These are phyloP conservation scores for Hippasteria phrygiana DNA, from an alignment of 53 echinoderm and acorn worm genomes.

Conservation along the genomic window DNA sequence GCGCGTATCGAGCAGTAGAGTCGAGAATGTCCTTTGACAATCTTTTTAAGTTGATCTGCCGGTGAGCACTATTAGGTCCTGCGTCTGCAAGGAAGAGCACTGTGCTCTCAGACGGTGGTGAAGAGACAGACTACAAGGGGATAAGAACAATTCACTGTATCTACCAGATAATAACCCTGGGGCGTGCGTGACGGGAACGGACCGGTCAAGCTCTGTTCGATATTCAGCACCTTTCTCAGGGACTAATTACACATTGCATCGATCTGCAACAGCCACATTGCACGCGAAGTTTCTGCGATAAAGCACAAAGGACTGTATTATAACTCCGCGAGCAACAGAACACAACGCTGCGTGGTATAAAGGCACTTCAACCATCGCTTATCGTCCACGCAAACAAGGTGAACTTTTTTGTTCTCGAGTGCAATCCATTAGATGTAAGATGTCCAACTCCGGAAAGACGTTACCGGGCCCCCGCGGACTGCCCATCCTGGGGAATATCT, in stretches of 20 bases:
- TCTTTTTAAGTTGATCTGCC: neutral
- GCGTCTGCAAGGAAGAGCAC: neutral
- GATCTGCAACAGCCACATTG: constrained; percentile 34
- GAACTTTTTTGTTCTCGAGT: constrained; percentile 8
- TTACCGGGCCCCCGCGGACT: constrained; percentile 81
- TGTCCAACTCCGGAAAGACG: constrained; percentile 59
- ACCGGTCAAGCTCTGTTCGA: neutral
- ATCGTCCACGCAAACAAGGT: constrained; percentile 18
- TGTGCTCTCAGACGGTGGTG: neutral
- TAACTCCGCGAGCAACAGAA: neutral
- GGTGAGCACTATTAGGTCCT: constrained; percentile 20
- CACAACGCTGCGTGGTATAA: neutral
- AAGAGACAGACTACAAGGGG: neutral
- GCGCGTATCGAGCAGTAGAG: neutral
- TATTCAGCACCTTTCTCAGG: constrained; percentile 1
- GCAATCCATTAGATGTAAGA: neutral
- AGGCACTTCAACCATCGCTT: neutral
- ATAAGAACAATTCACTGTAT: constrained; percentile 28
- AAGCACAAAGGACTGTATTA: constrained; percentile 18
- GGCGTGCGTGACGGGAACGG: neutral
- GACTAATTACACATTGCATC: constrained; percentile 16
- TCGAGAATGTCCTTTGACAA: neutral
- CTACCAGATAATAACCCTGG: constrained; percentile 20
- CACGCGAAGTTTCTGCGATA: constrained; percentile 3
- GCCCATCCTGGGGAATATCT: constrained; percentile 83